Evolutionary conservation across 2,113 vertebrate species (phyloP), one percentile per base, ranked within the genome.

Genomic region (Nothobranchius kuhntae): DNA sequence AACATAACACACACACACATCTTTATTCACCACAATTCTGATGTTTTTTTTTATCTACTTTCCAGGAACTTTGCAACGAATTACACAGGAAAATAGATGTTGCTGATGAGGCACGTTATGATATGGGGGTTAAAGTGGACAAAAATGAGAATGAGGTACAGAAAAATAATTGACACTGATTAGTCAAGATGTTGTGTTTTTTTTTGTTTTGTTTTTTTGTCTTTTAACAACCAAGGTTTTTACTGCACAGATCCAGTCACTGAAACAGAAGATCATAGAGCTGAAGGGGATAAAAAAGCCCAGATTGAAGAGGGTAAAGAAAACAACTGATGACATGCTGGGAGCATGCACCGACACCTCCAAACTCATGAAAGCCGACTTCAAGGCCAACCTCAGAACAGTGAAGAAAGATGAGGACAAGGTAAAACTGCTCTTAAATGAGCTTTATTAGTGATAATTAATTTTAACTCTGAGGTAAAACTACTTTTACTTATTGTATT

Each of bases 371-470:
- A 75, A 93, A 61, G 68, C 83, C 4, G 93, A 94, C 61, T 92
- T 93, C 68, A 93, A 92, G 61, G 91, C 73, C 56, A 93, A 92
- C 67, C 90, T 94, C 0, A 94, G 94, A 82, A 94, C 93, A 13
- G 93, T 94, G 40, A 94, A 93, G 86, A 94, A 92, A 78, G 93
- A 93, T 13, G 93, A 94, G 0, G 93, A 92, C 55, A 93, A 93
- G 92, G 92, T 92, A 76, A 76, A 62, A 24, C 2, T 11, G 30
- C 30, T 30, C 30, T 30, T 3, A 30, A 3, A 30, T 40, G 38
- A 40, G 38, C 38, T 8, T 40, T 1, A 6, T 8, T 40, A 40
- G 7, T 7, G 0, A 5, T 4, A 7, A 40, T 30, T 30, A 30
- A 30, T 30, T 30, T 30, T 2, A 9, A 8, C 24, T 50, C 8